Evolutionary conservation across 35 echinoderm and acorn worm species (phyloP), one percentile per base, ranked within the genome.

Genomic region (Ptychodera flava): DNA sequence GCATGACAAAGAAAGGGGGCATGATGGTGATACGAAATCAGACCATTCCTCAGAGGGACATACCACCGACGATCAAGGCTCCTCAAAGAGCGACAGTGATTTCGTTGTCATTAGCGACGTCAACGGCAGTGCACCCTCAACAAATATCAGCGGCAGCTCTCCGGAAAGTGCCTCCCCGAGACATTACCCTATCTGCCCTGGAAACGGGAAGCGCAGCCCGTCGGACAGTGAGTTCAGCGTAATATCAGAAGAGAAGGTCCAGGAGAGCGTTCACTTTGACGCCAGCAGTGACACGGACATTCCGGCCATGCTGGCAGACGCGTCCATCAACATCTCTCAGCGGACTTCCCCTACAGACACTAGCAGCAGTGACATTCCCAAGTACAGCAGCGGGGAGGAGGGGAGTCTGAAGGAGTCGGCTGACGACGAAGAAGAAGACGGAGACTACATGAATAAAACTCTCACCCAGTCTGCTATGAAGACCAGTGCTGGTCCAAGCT

Each of bases 61-160:
- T 64, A 64, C 78, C 38, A 88, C 90, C 0, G 89, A 94, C 77
- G 87, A 89, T 31, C 87, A 82, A 0, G 88, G 85, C 27, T 98
- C 95, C 29, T 79, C 85, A 1, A 94, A 87, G 29, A 99, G 96
- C 64, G 94, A 97, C 85, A 97, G 94, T 52, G 96, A 99, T 80
- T 99, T 99, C 91, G 96, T 99, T 78, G 92, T 99, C 75, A 99
- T 99, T 34, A 99, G 93, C 81, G 96, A 99, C 36, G 38, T 85
- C 33, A 94, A 93, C 81, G 92, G 90, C 1, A 99, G 93, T 33
- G 96, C 92, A 77, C 88, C 90, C 53, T 99, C 96, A 28, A 31
- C 93, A 30, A 88, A 91, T 86, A 79, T 88, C 85, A 90, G 87
- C 0, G 90, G 92, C 36, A 88, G 92, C 78, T 99, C 96, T 1